phyloP scores from a whole-genome alignment of 2,888 invertebrate species.

The Pristionchus maxplancki region DNA sequence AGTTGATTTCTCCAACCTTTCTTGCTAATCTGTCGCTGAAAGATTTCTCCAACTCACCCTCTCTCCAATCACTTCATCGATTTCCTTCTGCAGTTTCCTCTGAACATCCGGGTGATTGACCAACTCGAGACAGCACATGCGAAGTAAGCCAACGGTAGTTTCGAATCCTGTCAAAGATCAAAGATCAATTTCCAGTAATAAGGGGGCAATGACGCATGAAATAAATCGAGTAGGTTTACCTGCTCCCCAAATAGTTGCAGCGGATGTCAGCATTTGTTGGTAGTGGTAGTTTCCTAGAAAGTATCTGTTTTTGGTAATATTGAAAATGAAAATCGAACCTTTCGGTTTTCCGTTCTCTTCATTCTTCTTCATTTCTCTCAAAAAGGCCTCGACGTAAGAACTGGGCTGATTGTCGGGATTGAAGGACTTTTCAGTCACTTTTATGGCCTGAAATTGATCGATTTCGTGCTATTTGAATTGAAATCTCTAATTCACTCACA shows the following conservation, averaged over 20 bases:
- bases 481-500: too few relatives aligned
- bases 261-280: neutral
- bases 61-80: constrained; percentile 61
- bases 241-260: neutral
- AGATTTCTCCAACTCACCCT: constrained; percentile 51
- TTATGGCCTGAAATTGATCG: neutral
- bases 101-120: constrained; percentile 61
- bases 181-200: neutral
- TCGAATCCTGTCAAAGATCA: constrained; percentile 60
- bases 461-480: too few relatives aligned
- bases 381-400: constrained; percentile 24
- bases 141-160: constrained; percentile 61
- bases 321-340: neutral
- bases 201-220: too few relatives aligned
- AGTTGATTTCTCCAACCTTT: neutral
- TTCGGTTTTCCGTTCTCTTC: neutral
- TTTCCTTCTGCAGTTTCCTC: constrained; percentile 59
- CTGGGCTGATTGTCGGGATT: neutral
- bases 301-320: neutral
- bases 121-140: constrained; percentile 59
- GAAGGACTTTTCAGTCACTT: neutral
- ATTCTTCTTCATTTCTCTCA: constrained; percentile 20
- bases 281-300: neutral
- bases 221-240: neutral
- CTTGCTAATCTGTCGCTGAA: neutral